Conservation (phyloP, 2,113 vertebrate genomes). For the Nerophis lumbriciformis region DNA sequence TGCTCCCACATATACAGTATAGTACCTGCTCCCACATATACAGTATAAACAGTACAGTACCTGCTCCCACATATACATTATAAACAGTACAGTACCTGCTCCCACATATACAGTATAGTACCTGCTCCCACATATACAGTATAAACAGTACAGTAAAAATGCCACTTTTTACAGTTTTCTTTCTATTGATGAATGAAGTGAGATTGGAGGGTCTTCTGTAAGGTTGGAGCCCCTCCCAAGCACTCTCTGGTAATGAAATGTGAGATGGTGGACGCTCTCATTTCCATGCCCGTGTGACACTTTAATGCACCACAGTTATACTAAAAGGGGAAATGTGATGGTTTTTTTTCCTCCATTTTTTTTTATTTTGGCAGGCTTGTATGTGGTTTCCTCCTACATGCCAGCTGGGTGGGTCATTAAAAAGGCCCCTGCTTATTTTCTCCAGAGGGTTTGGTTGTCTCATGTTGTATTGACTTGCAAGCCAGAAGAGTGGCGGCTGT, state of each 20-base stretch:
- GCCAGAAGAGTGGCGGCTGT: neutral
- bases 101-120: no score
- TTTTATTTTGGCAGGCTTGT: constrained; percentile 52
- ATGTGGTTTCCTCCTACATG: constrained; percentile 53
- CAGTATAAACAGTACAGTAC: no score
- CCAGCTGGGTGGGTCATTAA: constrained; percentile 46
- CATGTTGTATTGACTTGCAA: constrained; percentile 7
- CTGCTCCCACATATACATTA: no score
- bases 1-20: no score
- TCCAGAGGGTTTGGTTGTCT: constrained; percentile 11
- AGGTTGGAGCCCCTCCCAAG: constrained; percentile 30
- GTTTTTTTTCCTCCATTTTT: no score
- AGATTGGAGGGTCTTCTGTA: constrained; percentile 33
- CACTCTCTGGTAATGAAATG: constrained; percentile 57
- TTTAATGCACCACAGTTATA: constrained; percentile 67
- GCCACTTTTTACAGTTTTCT: constrained; percentile 30
- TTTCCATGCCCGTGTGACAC: constrained; percentile 55
- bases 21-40: no score
- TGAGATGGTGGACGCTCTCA: constrained; percentile 52
- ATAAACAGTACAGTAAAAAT: constrained; percentile 2
- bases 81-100: no score
- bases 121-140: neutral
- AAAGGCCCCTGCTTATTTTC: constrained; percentile 34
- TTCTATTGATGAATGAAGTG: constrained; percentile 38
- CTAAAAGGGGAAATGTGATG: constrained; percentile 62